Percentiles rank a stretch among this genome's conserved stretches.
These are phyloP conservation scores for Punctoribates punctum DNA, from an alignment of 2,888 invertebrate species.

Conservation along the genomic window DNA sequence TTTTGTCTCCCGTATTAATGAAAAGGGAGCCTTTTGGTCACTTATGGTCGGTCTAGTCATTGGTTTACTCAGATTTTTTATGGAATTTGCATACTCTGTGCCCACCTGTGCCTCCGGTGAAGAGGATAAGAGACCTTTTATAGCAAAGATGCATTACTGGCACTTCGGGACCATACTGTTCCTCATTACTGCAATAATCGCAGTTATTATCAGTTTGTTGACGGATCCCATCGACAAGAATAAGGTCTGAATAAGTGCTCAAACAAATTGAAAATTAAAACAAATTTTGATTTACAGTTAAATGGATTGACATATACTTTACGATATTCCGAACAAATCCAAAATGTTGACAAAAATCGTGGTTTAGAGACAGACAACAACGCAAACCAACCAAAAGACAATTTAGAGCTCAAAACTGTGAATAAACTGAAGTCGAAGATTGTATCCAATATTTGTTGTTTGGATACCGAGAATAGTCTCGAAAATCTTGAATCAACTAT, in stretches of 20 bases:
- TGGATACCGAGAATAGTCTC: too few species aligned
- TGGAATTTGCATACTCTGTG: conserved; percentile 57
- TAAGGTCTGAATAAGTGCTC: conserved; percentile 50
- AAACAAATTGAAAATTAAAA: conserved; percentile 50
- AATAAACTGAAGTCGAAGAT: too few species aligned
- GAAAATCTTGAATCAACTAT: too few species aligned
- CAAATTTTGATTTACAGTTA: conserved; percentile 55
- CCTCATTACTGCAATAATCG: conserved; percentile 53
- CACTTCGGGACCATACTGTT: conserved; percentile 60
- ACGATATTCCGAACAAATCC: conserved; percentile 51
- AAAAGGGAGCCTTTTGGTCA: conserved; percentile 61
- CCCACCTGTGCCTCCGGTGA: conserved; percentile 54
- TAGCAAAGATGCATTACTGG: conserved; percentile 55
- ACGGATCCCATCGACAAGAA: conserved; percentile 56
- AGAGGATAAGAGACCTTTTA: conserved; percentile 51
- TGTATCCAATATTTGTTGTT: too few species aligned
- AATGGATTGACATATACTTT: conserved; percentile 55
- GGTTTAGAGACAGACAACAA: too few species aligned
- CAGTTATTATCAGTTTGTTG: conserved; percentile 56
- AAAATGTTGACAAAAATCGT: too few species aligned
- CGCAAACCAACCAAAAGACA: too few species aligned
- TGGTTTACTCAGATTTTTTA: conserved; percentile 56
- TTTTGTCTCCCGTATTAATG: conserved; percentile 57
- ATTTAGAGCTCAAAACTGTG: too few species aligned
- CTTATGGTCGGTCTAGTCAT: conserved; percentile 59